These are phyloP conservation scores for Pogonocherus hispidulus DNA, from an alignment of 2,888 invertebrate species.

Conservation along the genomic window DNA sequence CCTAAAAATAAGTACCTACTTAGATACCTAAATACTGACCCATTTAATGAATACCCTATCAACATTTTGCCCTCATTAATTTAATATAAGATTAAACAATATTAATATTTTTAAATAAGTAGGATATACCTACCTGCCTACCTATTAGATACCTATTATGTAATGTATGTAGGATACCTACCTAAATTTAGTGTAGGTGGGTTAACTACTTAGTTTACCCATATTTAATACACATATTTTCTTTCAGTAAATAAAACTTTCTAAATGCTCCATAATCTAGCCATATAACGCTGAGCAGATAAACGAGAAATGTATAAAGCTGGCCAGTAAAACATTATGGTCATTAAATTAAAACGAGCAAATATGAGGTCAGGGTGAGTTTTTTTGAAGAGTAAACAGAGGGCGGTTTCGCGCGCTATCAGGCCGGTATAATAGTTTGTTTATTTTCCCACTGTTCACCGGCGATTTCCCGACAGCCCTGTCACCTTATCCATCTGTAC, in stretches of 20 bases:
- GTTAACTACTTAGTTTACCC: too few relatives aligned
- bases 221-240: too few relatives aligned
- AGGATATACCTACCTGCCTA: too few relatives aligned
- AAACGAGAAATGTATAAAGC: conserved; percentile 24
- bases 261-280: background rate
- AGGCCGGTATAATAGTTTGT: conserved; percentile 68
- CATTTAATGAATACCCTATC: too few relatives aligned
- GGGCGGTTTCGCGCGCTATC: conserved; percentile 66
- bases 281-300: background rate
- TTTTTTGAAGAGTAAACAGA: conserved; percentile 57
- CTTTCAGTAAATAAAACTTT: background rate
- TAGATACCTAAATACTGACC: too few relatives aligned
- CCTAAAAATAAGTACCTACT: too few relatives aligned
- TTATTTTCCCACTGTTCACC: conserved; percentile 68
- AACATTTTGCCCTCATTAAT: too few relatives aligned
- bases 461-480: conserved; percentile 66
- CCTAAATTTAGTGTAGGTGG: too few relatives aligned
- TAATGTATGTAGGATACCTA: too few relatives aligned
- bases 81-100: too few relatives aligned
- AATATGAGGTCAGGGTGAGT: conserved; percentile 41
- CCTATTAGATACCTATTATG: too few relatives aligned
- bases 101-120: too few relatives aligned
- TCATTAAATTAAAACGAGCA: conserved; percentile 33
- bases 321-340: conserved; percentile 21
- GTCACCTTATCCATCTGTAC: conserved; percentile 67